Conservation (phyloP, 2,113 vertebrate genomes). For the Gallinago jamesoni region DNA sequence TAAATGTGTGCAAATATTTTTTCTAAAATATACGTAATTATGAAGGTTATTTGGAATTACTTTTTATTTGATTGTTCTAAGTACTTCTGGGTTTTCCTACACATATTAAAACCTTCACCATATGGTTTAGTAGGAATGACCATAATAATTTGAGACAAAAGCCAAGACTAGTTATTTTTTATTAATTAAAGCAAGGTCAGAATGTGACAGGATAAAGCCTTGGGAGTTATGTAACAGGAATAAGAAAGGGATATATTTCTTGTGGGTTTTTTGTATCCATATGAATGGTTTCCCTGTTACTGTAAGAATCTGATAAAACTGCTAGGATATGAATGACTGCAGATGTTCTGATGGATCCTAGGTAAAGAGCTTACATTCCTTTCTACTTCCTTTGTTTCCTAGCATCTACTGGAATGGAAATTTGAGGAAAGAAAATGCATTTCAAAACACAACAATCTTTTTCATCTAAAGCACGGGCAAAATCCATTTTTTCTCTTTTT, state of each 20-base stretch:
- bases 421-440: neutral
- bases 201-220: neutral
- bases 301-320: neutral
- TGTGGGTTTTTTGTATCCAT: neutral
- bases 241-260: neutral
- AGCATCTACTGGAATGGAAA: neutral
- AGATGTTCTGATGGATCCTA: neutral
- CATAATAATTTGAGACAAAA: neutral
- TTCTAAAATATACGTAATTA: neutral
- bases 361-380: neutral
- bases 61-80: neutral
- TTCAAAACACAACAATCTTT: neutral
- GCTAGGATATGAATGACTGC: neutral
- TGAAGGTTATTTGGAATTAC: neutral
- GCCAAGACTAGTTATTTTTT: neutral
- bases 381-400: neutral
- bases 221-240: neutral
- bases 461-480: neutral
- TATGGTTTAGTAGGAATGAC: neutral
- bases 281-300: neutral
- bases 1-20: neutral
- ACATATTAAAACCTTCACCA: neutral
- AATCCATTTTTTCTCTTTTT: neutral
- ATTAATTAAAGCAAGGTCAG: neutral
- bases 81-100: neutral